Base-by-base conservation (phyloP, 2,113 vertebrate species). In the Spea bombifrons region DNA sequence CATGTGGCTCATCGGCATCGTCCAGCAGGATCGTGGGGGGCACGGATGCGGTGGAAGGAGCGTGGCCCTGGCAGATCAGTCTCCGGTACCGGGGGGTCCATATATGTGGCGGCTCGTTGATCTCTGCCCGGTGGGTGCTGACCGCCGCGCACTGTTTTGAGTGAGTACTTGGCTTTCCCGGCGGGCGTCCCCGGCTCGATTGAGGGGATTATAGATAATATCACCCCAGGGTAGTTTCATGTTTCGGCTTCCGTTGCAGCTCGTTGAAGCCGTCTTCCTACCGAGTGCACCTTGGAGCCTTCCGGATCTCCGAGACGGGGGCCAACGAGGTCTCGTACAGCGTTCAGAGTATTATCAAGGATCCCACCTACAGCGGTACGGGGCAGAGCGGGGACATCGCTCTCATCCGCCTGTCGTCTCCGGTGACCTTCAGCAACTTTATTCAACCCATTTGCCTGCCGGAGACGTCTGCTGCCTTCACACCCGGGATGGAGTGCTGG, bases 341-440 rank as follows among this genome's bases (percentile, higher is more conserved):
- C 16, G 93, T 98, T 63, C 89, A 82, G 4, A 89, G 64, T 15
- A 90, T 99, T 82, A 86, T 95, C 57, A 86, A 94, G 17, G 95
- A 98, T 84, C 94, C 92, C 0, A 95, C 95, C 82, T 98, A 96
- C 0, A 91, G 95, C 48, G 87, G 93, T 3, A 91, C 95, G 72
- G 92, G 90, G 75, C 89, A 95, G 0, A 48, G 97, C 86, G 95
- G 96, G 0, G 96, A 99, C 63, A 90, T 95, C 81, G 96, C 95
- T 0, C 87, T 99, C 78, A 89, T 99, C 72, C 91, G 91, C 82
- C 88, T 99, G 43, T 93, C 94, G 82, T 90, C 94, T 43, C 88
- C 93, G 0, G 90, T 94, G 61, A 89, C 92, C 81, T 83, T 83
- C 15, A 89, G 90, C 0, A 69, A 90, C 2, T 76, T 90, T 0